These are phyloP conservation scores for Ophiothrix spiculata DNA, from an alignment of 35 echinoderm and acorn worm species.

Conservation along the genomic window DNA sequence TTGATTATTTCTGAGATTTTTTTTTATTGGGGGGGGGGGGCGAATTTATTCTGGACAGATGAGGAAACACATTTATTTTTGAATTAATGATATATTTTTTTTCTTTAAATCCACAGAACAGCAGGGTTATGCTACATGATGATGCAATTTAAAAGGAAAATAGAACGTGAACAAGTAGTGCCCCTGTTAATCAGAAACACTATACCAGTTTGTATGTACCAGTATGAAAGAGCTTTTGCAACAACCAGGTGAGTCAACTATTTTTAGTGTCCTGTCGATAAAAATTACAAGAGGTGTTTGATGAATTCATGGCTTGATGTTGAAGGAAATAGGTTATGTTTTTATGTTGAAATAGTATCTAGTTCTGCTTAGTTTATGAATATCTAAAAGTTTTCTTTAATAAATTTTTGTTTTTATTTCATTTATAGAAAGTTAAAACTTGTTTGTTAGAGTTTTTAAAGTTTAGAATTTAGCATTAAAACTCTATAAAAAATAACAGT, in stretches of 20 bases:
- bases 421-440: no score
- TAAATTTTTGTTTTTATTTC: not conserved
- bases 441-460: no score
- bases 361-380: no score
- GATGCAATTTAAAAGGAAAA: constrained; percentile 51
- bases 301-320: not conserved
- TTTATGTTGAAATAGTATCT: no score
- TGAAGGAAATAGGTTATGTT: not conserved
- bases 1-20: no score
- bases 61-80: no score
- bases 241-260: constrained; percentile 66
- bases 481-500: not conserved
- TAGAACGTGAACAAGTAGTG: constrained; percentile 56
- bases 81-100: no score
- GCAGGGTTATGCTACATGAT: constrained; percentile 28
- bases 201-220: constrained; percentile 73
- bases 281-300: not conserved
- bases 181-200: constrained; percentile 62
- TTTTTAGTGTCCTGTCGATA: not conserved
- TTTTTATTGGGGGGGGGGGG: no score
- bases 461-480: no score
- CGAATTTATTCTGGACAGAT: no score
- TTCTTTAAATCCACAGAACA: constrained; percentile 23
- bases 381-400: not conserved
- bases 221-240: constrained; percentile 55